These are phyloP conservation scores for Phaethornis superciliosus DNA, from an alignment of 2,113 vertebrate genomes.

Conservation along the genomic window DNA sequence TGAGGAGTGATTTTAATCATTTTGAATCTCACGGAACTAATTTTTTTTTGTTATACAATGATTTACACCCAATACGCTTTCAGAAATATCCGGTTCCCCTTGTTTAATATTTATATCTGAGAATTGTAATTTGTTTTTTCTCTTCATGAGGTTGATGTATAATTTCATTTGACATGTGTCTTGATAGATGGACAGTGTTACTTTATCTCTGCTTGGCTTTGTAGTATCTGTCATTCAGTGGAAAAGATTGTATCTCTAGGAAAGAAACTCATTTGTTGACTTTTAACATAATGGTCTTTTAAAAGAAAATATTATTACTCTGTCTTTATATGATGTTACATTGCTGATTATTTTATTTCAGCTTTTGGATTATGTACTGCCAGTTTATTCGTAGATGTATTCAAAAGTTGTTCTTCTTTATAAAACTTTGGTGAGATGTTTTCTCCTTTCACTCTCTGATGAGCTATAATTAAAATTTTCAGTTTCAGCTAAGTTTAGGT, in stretches of 20 bases:
- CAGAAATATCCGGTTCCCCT: not conserved
- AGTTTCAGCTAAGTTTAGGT: not conserved
- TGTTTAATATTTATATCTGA: conserved; percentile 19
- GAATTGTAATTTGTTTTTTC: conserved; percentile 6
- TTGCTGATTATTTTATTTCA: not conserved
- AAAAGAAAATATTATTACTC: not conserved
- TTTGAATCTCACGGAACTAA: not conserved
- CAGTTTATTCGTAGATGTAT: not conserved
- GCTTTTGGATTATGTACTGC: not conserved
- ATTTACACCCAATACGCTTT: not conserved
- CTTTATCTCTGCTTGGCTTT: not conserved
- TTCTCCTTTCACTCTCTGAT: not conserved
- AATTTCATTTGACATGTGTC: conserved; percentile 15
- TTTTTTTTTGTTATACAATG: not conserved
- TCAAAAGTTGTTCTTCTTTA: not conserved
- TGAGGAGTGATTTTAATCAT: not conserved
- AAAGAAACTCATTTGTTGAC: not conserved
- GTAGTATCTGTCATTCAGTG: not conserved
- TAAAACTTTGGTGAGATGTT: not conserved
- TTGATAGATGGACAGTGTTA: not conserved
- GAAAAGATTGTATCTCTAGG: not conserved
- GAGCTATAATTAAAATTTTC: not conserved
- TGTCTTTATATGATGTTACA: not conserved
- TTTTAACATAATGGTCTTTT: not conserved
- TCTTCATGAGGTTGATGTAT: not conserved